A percentile compares a stretch with the other conserved stretches of the same genome.
phyloP scores from a whole-genome alignment of 2,888 invertebrate genomes.

The Uloborus plumipes region DNA sequence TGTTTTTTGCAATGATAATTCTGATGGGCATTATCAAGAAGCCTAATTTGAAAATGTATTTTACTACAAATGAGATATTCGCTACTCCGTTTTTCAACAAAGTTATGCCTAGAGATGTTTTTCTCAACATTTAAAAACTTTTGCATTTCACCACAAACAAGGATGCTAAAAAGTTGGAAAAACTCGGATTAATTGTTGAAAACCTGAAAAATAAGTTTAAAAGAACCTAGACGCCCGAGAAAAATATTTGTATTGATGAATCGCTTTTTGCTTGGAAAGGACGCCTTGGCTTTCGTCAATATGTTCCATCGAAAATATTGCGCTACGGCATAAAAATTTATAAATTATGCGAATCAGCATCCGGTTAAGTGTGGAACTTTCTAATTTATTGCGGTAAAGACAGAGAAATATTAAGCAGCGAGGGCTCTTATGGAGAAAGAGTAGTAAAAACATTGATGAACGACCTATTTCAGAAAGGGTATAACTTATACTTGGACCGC shows the following conservation, averaged over 20 bases:
- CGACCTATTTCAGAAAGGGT: no score
- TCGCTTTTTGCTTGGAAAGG: no score
- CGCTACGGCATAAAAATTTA: background rate
- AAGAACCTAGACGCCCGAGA: background rate
- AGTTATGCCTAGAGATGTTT: slow-evolving; percentile 8
- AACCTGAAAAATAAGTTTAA: slow-evolving; percentile 3
- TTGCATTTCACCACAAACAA: slow-evolving; percentile 11
- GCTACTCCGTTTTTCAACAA: background rate
- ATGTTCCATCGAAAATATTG: no score
- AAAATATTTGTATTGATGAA: slow-evolving; percentile 1
- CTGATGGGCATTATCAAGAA: no score
- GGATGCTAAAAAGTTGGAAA: background rate
- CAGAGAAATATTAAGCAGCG: slow-evolving; percentile 9
- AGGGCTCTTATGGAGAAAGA: background rate
- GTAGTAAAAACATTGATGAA: no score
- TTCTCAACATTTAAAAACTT: slow-evolving; percentile 4
- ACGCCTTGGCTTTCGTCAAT: no score
- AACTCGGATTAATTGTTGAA: background rate
- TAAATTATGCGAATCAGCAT: slow-evolving; percentile 9
- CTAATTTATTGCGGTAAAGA: slow-evolving; percentile 15
- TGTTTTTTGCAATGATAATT: no score
- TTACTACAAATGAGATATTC: background rate
- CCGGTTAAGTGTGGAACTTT: slow-evolving; percentile 7
- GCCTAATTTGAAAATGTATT: no score
- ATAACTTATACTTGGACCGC: slow-evolving; percentile 4